Evolutionary conservation across 2,113 vertebrate species (phyloP), one percentile per base, ranked within the genome.

Genomic region (Apistogramma diplotaenia): DNA sequence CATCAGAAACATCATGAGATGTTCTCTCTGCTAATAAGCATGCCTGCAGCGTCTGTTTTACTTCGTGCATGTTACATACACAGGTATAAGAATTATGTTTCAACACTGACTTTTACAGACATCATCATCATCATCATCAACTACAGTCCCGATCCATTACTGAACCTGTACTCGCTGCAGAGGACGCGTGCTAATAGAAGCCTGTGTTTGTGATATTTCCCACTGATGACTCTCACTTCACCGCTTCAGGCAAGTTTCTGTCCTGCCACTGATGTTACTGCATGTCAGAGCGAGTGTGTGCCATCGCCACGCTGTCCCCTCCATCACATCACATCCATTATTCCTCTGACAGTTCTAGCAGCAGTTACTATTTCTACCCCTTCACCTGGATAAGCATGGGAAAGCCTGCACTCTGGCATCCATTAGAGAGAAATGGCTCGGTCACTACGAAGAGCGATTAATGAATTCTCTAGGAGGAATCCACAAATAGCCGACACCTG

Each of bases 361-460:
- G 43, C 56, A 13, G 58, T 79, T 60, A 57, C 80, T 83, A 29
- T 85, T 79, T 60, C 74, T 19, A 7, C 27, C 40, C 74, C 46
- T 33, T 76, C 43, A 55, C 53, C 40, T 7, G 2, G 29, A 65
- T 65, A 75, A 84, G 21, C 82, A 33, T 8, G 9, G 23, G 3
- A 8, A 4, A 55, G 57, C 40, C 21, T 57, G 54, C 53, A 27
- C 27, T 65, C 33, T 6, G 11, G 12, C 19, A 60, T 81, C 76
- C 70, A 54, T 76, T 81, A 79, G 35, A 75, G 8, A 60, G 43
- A 8, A 25, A 18, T 11, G 53, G 70, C 82, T 86, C 87, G 59
- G 83, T 86, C 72, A 58, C 19, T 7, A 8, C 18, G 46, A 77
- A 25, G 58, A 67, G 40, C 9, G 3, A 62, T 81, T 46, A 65